Base-by-base conservation (phyloP, 2,113 vertebrate species). In the Egretta garzetta region DNA sequence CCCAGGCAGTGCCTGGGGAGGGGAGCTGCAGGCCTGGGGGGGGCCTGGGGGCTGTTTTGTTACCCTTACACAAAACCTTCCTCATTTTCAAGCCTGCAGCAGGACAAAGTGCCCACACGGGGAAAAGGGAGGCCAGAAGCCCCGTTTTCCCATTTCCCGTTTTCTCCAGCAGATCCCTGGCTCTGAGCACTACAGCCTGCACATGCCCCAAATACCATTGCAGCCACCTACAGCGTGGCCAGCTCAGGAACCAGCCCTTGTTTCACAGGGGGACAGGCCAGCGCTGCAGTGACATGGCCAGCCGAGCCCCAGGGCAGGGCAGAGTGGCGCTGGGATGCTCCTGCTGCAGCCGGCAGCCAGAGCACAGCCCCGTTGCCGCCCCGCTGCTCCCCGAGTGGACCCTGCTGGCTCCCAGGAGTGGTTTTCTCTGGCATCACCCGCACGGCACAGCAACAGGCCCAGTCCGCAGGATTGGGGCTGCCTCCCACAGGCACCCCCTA, bases 91-190 rank as follows among this genome's bases (percentile, higher is more conserved):
- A 80, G 20, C 13, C 16, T 39, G 63, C 64, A 28, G 55, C 45
- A 27, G 56, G 33, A 20, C 2, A 50, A 55, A n/a, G 23, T 0
- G 15, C 41, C 32, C 12, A 20, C 2, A 2, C 0, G 0, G 39
- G 56, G 16, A 3, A 83, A 80, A 77, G 16, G 62, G 37, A 66
- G 14, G 27, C 26, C 47, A 75, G 39, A 63, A 84, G 33, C 35
- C 9, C 16, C 22, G 1, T 71, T 47, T 66, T 60, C 28, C n/a
- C 16, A 0, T 21, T 87, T 62, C 45, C 45, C 58, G 12, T 72
- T 86, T 74, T 43, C 68, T 77, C 35, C n/a, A 10, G 43, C 33
- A 71, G 21, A 58, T 71, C 33, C 62, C 35, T 30, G 11, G 47
- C 70, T 85, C 50, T 0, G 0, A 62, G 60, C 52, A 14, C 41